Percentiles rank a stretch among this genome's conserved stretches.
Evolutionary conservation across 92 coral and sea anemone species (phyloP).

Genomic region (Phenganax subtilis): DNA sequence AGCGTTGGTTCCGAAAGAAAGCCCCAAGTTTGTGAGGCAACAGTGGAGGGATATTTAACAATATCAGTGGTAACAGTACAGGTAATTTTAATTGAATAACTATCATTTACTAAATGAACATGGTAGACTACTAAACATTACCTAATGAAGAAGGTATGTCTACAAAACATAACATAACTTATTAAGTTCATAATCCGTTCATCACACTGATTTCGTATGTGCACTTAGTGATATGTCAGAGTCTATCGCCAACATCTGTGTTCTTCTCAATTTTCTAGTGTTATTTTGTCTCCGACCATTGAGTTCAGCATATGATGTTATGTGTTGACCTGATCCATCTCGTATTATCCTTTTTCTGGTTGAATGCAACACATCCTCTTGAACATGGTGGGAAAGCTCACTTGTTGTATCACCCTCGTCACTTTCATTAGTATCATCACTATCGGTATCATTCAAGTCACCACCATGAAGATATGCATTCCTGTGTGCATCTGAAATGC

Average conservation of each 20-base stretch:
- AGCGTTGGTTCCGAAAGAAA: too few species aligned
- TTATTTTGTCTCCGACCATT: slow-evolving; percentile 42
- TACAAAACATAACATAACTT: too few species aligned
- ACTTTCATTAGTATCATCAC: neutral
- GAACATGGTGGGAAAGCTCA: slow-evolving; percentile 25
- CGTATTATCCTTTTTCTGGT: slow-evolving; percentile 40
- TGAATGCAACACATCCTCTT: slow-evolving; percentile 30
- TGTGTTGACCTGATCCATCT: slow-evolving; percentile 35
- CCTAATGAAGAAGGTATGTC: too few species aligned
- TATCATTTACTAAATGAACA: too few species aligned
- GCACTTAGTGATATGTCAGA: slow-evolving; percentile 35
- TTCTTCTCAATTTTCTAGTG: slow-evolving; percentile 7
- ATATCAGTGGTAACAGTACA: too few species aligned
- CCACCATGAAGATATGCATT: too few species aligned
- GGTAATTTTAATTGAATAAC: too few species aligned
- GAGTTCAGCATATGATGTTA: slow-evolving; percentile 40
- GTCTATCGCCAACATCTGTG: slow-evolving; percentile 30
- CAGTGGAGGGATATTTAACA: too few species aligned
- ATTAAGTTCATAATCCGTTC: too few species aligned
- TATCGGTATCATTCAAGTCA: neutral
- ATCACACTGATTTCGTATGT: slow-evolving; percentile 19
- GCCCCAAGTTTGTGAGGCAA: too few species aligned
- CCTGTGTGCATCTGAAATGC: slow-evolving; percentile 30
- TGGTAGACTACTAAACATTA: too few species aligned
- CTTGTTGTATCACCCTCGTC: slow-evolving; percentile 24